Percentiles rank a stretch among this genome's conserved stretches.
Evolutionary conservation across 2,113 vertebrate species (phyloP).

Genomic region (Erinaceus europaeus): DNA sequence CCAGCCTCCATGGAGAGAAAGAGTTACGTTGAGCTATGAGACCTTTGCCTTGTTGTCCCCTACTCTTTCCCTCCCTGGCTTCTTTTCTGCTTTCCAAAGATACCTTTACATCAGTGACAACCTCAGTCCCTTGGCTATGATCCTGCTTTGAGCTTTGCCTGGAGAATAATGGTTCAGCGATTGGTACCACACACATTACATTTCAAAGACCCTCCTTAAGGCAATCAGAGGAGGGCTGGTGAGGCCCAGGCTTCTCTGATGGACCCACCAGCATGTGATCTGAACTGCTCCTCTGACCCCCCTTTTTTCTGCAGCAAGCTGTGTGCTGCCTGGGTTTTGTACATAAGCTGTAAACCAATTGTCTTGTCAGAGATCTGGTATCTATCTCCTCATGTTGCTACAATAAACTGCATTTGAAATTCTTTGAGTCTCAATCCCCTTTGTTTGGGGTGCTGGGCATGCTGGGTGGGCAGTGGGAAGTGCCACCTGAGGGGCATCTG

Average conservation of each 20-base stretch:
- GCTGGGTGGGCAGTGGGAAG: not conserved
- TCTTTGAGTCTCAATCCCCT: not conserved
- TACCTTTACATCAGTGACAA: not conserved
- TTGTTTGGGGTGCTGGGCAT: not conserved
- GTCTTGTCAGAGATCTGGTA: constrained; percentile 25
- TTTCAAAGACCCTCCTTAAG: constrained; percentile 45
- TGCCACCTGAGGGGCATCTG: too few species aligned
- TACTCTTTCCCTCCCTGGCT: not conserved
- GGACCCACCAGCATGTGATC: not conserved
- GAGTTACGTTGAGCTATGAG: not conserved
- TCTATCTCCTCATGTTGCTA: constrained; percentile 31
- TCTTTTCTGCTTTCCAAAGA: constrained; percentile 36
- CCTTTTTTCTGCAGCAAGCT: not conserved
- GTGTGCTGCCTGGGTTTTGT: constrained; percentile 55
- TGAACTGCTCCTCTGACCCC: not conserved
- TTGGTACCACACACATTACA: not conserved
- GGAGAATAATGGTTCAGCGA: not conserved
- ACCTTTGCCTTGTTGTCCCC: not conserved
- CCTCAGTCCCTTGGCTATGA: not conserved
- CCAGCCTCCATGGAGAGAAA: not conserved
- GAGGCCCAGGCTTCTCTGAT: not conserved
- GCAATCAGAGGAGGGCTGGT: not conserved
- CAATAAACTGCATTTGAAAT: constrained; percentile 76
- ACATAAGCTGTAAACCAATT: constrained; percentile 42
- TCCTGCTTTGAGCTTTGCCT: not conserved